Conservation (phyloP, 2,888 invertebrate genomes). For the Melipona bicolor region DNA sequence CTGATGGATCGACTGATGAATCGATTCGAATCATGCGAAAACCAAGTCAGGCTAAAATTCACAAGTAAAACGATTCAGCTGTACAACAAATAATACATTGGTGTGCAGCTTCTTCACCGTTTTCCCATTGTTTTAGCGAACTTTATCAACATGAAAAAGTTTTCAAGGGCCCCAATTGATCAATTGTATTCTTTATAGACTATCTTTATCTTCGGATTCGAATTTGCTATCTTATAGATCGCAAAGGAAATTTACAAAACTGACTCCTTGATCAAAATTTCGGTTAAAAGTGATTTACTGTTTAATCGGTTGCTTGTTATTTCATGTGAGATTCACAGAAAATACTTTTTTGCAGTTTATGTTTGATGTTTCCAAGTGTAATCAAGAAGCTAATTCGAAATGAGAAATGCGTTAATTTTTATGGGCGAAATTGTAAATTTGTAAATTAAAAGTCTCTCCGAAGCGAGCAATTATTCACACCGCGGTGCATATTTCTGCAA, state of each 20-base stretch:
- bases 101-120: background rate
- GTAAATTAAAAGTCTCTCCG: background rate
- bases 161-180: constrained; percentile 46
- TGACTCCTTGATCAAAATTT: constrained; percentile 1
- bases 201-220: background rate
- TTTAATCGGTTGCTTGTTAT: background rate
- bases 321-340: too few relatives aligned
- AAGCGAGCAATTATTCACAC: constrained; percentile 28
- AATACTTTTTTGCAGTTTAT: background rate
- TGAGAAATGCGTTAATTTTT: constrained; percentile 7
- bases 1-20: background rate
- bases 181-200: constrained; percentile 15
- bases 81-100: background rate
- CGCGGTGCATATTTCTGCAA: constrained; percentile 25
- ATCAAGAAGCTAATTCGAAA: constrained; percentile 9
- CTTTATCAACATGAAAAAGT: constrained; percentile 22
- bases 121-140: background rate
- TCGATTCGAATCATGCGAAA: background rate
- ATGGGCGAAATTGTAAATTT: constrained; percentile 4
- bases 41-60: background rate
- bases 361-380: background rate
- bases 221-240: constrained; percentile 4
- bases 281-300: background rate
- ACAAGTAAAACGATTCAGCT: background rate
- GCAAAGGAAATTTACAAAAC: constrained; percentile 11